Evolutionary conservation across 2,113 vertebrate genomes (phyloP).

Genomic region (Podocnemis expansa): DNA sequence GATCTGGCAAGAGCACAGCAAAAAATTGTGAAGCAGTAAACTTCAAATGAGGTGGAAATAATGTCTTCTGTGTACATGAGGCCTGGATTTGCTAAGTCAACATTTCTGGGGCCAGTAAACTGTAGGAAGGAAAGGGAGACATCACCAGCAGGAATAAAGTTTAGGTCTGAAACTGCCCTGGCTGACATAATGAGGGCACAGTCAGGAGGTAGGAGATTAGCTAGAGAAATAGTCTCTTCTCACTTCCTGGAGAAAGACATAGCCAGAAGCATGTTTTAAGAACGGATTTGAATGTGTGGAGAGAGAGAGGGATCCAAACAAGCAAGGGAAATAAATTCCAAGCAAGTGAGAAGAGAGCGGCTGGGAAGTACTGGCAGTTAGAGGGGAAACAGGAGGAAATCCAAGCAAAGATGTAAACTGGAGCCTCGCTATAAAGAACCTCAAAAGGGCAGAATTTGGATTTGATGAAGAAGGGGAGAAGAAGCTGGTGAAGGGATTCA

Average conservation of each 20-base stretch:
- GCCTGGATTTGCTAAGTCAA: constrained; percentile 9
- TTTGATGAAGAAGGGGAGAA: not conserved
- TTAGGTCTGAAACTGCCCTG: not conserved
- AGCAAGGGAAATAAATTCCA: not conserved
- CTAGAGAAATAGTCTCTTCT: not conserved
- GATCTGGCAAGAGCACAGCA: not conserved
- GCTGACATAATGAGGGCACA: not conserved
- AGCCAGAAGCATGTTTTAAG: not conserved
- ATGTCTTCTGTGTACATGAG: not conserved
- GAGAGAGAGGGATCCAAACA: accelerated
- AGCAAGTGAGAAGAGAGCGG: not conserved
- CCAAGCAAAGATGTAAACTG: not conserved
- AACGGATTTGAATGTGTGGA: accelerated
- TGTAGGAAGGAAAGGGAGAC: not conserved
- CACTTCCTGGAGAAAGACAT: not conserved
- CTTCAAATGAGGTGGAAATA: constrained; percentile 27
- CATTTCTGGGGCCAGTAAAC: not conserved
- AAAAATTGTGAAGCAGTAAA: not conserved
- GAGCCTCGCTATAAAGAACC: not conserved
- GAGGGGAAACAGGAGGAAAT: not conserved
- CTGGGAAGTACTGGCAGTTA: accelerated
- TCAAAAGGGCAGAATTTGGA: accelerated
- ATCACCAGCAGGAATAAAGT: accelerated
- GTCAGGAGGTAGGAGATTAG: not conserved
- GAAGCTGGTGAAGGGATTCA: not conserved